Evolutionary conservation across 2,797 vertebrate species (phyloP).

Genomic region (Tachyglossus aculeatus): DNA sequence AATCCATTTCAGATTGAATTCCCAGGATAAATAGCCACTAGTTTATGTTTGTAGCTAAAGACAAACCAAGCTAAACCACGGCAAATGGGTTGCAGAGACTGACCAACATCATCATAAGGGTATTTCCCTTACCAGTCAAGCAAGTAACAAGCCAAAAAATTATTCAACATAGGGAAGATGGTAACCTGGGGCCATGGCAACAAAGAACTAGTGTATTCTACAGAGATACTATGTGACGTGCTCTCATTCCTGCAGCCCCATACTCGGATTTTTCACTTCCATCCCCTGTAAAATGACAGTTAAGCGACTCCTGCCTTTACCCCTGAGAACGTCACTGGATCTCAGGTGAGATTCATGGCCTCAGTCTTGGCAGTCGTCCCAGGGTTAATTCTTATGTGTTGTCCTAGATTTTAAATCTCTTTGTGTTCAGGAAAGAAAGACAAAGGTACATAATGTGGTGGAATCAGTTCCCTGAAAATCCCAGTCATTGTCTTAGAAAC

Average conservation of each 20-base stretch:
- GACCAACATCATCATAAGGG: not conserved
- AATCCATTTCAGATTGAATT: no score
- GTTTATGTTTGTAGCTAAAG: constrained; percentile 1
- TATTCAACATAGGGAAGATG: not conserved
- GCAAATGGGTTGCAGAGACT: not conserved
- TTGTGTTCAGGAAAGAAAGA: not conserved
- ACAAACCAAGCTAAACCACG: not conserved
- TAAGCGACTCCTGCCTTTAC: not conserved
- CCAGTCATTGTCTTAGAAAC: constrained; percentile 11
- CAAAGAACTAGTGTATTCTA: not conserved
- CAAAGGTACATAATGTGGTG: not conserved
- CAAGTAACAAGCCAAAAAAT: not conserved
- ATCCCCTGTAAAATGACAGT: constrained; percentile 1
- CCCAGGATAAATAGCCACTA: not conserved
- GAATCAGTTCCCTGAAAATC: constrained; percentile 10
- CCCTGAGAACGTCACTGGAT: not conserved
- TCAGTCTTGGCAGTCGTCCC: constrained; percentile 4
- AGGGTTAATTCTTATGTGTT: not conserved
- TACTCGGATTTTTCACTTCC: not conserved
- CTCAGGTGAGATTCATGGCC: not conserved
- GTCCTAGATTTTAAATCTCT: not conserved
- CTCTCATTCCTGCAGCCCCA: not conserved
- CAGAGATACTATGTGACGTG: not conserved
- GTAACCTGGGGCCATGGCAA: not conserved
- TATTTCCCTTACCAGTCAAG: not conserved